phyloP scores from a whole-genome alignment of 2,797 vertebrate species.

The Spheniscus humboldti region DNA sequence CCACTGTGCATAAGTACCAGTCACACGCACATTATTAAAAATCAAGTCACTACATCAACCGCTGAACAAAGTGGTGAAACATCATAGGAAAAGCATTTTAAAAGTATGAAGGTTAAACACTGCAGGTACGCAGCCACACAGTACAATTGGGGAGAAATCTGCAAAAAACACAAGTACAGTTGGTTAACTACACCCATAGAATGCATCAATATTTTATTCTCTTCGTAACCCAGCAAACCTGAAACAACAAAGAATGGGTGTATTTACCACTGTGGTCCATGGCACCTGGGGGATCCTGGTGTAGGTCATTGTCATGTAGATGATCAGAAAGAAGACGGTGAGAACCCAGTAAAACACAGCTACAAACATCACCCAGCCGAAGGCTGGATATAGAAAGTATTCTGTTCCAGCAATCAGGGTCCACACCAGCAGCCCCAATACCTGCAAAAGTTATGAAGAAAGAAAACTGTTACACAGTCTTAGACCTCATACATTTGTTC shows the following conservation, averaged over 20 bases:
- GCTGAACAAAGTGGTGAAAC: neutral
- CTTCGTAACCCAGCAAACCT: neutral
- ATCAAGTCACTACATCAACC: neutral
- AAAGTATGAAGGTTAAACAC: neutral
- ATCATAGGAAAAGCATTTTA: neutral
- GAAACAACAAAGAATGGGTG: neutral
- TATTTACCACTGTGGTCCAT: conserved; percentile 86
- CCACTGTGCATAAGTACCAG: neutral
- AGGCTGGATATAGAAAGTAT: conserved; percentile 81
- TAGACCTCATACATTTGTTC: neutral
- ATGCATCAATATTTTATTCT: neutral
- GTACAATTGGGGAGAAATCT: neutral
- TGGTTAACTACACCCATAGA: neutral
- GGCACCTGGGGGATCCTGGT: conserved; percentile 84
- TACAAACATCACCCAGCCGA: conserved; percentile 92
- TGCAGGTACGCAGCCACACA: neutral
- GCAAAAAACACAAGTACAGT: neutral
- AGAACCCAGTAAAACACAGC: conserved; percentile 87
- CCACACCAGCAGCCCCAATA: conserved; percentile 89
- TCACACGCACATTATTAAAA: neutral
- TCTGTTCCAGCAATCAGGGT: conserved; percentile 88
- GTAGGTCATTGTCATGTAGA: conserved; percentile 85
- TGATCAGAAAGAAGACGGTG: conserved; percentile 84
- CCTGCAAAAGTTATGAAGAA: conserved; percentile 64
- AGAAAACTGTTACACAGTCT: neutral